Percentiles rank a stretch among this genome's conserved stretches.
Conservation (phyloP, 1,140 invertebrate species). For the Drosophila yakuba region DNA sequence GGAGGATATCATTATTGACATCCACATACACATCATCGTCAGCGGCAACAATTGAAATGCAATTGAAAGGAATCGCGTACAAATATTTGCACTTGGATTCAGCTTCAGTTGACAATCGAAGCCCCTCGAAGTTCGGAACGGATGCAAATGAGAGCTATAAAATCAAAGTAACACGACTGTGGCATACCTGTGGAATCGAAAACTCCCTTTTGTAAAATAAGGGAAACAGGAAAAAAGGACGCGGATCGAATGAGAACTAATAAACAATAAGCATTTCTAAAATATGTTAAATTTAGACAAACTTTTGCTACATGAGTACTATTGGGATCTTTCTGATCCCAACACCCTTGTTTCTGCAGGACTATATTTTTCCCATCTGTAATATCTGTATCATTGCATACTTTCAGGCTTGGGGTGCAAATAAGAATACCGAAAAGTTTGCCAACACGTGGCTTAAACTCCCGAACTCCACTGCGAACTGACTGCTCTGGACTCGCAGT, state of each 20-base stretch:
- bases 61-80: conserved; percentile 76
- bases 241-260: too few relatives aligned
- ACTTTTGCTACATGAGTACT: too few relatives aligned
- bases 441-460: conserved; percentile 47
- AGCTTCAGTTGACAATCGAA: conserved; percentile 49
- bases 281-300: too few relatives aligned
- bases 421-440: conserved; percentile 32
- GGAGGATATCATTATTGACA: conserved; percentile 54
- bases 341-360: background rate
- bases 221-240: too few relatives aligned
- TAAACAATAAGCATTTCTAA: too few relatives aligned
- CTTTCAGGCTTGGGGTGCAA: conserved; percentile 62
- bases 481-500: conserved; percentile 7
- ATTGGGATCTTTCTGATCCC: too few relatives aligned
- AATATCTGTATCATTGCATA: conserved; percentile 34
- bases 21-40: conserved; percentile 36
- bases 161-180: background rate
- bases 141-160: conserved; percentile 28
- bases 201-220: too few relatives aligned
- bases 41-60: conserved; percentile 70
- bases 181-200: background rate
- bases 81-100: conserved; percentile 75
- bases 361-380: background rate
- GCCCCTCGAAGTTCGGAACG: conserved; percentile 11
- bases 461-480: conserved; percentile 3